Evolutionary conservation across 2,888 invertebrate species (phyloP).

Genomic region (Stomorhina lunata): DNA sequence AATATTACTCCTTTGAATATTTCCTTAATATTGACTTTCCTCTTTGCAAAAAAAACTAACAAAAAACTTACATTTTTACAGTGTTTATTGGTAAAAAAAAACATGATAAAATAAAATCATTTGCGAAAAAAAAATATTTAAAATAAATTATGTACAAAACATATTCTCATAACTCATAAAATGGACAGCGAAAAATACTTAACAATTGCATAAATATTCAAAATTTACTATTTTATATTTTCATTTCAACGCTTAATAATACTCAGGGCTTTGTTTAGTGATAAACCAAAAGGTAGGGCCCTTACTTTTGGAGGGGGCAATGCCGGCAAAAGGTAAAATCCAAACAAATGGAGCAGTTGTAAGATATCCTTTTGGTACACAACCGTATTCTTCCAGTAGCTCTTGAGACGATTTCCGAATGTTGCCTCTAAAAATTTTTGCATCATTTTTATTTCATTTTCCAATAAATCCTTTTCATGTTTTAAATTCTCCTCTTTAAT

Average conservation of each 20-base stretch:
- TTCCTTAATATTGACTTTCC: too few relatives aligned
- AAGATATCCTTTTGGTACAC: conserved; percentile 71
- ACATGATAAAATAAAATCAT: conserved; percentile 1
- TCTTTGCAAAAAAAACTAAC: too few relatives aligned
- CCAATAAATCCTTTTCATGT: conserved; percentile 69
- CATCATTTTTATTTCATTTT: conserved; percentile 63
- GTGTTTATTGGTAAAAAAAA: conserved; percentile 7
- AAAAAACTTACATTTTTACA: conserved; percentile 12
- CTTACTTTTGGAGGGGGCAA: conserved; percentile 70
- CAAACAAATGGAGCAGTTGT: conserved; percentile 73
- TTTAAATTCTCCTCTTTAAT: conserved; percentile 64
- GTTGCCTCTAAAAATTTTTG: conserved; percentile 72
- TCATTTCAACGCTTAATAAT: conserved; percentile 62
- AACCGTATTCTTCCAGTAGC: conserved; percentile 70
- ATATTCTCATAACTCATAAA: neutral
- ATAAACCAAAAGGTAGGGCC: conserved; percentile 57
- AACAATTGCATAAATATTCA: neutral
- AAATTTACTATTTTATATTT: too few relatives aligned
- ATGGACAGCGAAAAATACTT: neutral
- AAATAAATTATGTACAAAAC: conserved; percentile 40
- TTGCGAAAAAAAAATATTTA: conserved; percentile 13
- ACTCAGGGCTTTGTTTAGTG: conserved; percentile 66
- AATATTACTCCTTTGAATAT: too few relatives aligned
- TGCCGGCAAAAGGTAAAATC: conserved; percentile 74
- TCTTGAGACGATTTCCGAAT: conserved; percentile 71